phyloP scores from a whole-genome alignment of 2,797 vertebrate species.

The Aplochiton taeniatus region DNA sequence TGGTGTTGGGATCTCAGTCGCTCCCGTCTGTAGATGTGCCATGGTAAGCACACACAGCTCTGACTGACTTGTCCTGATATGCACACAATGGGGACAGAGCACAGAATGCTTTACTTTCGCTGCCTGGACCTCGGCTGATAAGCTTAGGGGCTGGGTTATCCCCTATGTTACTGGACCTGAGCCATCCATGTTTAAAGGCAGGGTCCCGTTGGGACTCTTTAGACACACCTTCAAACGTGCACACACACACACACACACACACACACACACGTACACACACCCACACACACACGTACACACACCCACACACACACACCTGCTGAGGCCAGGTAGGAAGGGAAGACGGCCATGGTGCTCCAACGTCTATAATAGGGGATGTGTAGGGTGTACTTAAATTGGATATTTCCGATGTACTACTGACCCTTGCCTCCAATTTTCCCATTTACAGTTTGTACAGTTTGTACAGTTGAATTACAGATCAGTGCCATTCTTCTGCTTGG shows the following conservation, averaged over 20 bases:
- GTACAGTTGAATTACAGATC: no score
- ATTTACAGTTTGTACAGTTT: no score
- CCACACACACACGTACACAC: not conserved
- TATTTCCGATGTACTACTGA: not conserved
- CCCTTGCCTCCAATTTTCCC: no score
- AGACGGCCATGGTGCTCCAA: not conserved
- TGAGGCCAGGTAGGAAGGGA: not conserved
- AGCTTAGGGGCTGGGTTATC: conserved; percentile 41
- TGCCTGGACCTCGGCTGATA: conserved; percentile 44
- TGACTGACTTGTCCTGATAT: conserved; percentile 36
- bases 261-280: not conserved
- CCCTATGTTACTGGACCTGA: not conserved
- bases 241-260: conserved; percentile 18
- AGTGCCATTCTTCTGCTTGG: no score
- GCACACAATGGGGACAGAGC: conserved; percentile 32
- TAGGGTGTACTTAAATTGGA: not conserved
- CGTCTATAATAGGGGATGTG: conserved; percentile 1
- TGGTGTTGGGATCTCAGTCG: conserved; percentile 16
- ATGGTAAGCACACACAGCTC: conserved; percentile 26
- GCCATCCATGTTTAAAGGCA: conserved; percentile 6
- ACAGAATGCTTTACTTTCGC: conserved; percentile 39
- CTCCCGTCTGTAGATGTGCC: conserved; percentile 23
- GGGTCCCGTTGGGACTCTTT: not conserved
- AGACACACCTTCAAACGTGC: not conserved
- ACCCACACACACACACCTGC: not conserved